Evolutionary conservation across 2,888 invertebrate species (phyloP).

Genomic region (Lacanobia wlatinum): DNA sequence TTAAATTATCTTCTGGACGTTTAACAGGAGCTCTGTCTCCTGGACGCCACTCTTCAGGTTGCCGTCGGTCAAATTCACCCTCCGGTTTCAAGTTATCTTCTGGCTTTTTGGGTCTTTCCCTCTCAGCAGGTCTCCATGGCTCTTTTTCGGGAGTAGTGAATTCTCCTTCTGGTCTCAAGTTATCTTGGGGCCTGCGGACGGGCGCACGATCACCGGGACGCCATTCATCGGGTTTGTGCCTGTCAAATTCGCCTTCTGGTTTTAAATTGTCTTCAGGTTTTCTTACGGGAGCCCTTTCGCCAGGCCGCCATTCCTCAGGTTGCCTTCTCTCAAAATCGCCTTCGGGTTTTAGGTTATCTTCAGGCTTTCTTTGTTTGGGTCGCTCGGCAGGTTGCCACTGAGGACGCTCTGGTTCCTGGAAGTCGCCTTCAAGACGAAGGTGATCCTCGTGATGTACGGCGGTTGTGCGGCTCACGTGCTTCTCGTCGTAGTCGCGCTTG

Average conservation of each 20-base stretch:
- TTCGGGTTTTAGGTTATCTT: constrained; percentile 92
- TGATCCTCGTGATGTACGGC: constrained; percentile 93
- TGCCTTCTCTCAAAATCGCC: constrained; percentile 87
- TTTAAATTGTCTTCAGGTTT: constrained; percentile 89
- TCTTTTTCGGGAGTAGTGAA: constrained; percentile 83
- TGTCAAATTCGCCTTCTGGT: constrained; percentile 89
- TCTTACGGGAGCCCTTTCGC: constrained; percentile 82
- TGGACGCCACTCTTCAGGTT: constrained; percentile 79
- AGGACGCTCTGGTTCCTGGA: constrained; percentile 89
- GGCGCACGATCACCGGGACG: constrained; percentile 87
- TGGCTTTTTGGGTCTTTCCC: constrained; percentile 77
- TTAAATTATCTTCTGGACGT: constrained; percentile 82
- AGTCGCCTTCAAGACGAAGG: constrained; percentile 93
- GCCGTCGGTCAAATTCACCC: constrained; percentile 88
- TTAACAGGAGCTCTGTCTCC: background rate
- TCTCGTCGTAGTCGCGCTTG: constrained; percentile 92
- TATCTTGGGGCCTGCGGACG: constrained; percentile 89
- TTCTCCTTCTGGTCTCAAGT: constrained; percentile 62
- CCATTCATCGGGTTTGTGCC: constrained; percentile 73
- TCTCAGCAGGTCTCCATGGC: constrained; percentile 89
- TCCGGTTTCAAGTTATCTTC: constrained; percentile 89
- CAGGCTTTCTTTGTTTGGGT: constrained; percentile 89
- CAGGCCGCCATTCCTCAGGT: constrained; percentile 87
- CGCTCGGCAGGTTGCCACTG: constrained; percentile 91
- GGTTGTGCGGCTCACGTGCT: constrained; percentile 91